Evolutionary conservation across 2,888 invertebrate species (phyloP).

Genomic region (Parnassius smintheus): DNA sequence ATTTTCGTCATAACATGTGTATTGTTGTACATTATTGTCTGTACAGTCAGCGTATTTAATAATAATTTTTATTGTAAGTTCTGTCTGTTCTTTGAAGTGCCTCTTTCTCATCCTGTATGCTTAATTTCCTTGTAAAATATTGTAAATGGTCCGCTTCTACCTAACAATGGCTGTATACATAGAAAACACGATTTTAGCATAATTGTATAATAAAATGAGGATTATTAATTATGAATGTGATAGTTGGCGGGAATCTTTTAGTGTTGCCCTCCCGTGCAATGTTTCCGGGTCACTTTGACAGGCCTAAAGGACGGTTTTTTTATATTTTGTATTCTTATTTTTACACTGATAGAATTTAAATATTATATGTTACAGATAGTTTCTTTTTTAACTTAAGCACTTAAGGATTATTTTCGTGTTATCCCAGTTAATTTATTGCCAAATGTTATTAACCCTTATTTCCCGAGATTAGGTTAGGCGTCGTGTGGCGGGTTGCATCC

Average conservation of each 20-base stretch:
- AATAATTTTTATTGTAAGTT: conserved; percentile 55
- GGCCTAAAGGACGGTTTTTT: conserved; percentile 59
- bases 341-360: conserved; percentile 55
- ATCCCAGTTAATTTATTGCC: conserved; percentile 79
- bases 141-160: conserved; percentile 66
- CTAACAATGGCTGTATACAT: conserved; percentile 67
- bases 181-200: conserved; percentile 42
- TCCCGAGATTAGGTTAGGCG: conserved; percentile 31
- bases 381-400: conserved; percentile 52
- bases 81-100: conserved; percentile 72
- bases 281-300: conserved; percentile 27
- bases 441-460: conserved; percentile 65
- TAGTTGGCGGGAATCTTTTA: conserved; percentile 40
- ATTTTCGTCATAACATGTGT: conserved; percentile 39
- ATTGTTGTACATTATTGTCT: conserved; percentile 42
- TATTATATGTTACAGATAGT: conserved; percentile 52
- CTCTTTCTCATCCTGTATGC: conserved; percentile 67
- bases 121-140: conserved; percentile 70
- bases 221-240: conserved; percentile 54
- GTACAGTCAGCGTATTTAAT: conserved; percentile 55
- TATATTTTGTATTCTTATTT: conserved; percentile 52
- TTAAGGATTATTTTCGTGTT: conserved; percentile 71
- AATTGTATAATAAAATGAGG: conserved; percentile 49
- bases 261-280: conserved; percentile 20
- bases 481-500: conserved; percentile 21